These are phyloP conservation scores for Phalloptychus januarius DNA, from an alignment of 2,797 vertebrate species.

Conservation along the genomic window DNA sequence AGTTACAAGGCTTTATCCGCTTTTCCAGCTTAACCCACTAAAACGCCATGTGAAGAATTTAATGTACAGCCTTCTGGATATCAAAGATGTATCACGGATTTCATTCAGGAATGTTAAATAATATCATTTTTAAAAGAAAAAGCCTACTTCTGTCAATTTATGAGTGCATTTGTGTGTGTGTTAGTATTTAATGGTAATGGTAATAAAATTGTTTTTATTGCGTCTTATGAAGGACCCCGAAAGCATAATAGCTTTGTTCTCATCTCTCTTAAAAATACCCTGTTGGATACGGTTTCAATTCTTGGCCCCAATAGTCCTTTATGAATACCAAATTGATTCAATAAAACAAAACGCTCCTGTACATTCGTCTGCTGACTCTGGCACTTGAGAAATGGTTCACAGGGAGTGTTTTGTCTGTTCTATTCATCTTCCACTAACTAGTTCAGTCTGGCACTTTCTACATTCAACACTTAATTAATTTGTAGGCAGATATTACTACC, in stretches of 20 bases:
- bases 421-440: slow-evolving; percentile 24
- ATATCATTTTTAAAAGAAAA: slow-evolving; percentile 10
- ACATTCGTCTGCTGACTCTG: slow-evolving; percentile 61
- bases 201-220: slow-evolving; percentile 56
- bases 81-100: slow-evolving; percentile 43
- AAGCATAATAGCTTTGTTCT: slow-evolving; percentile 46
- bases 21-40: slow-evolving; percentile 71
- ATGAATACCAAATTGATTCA: slow-evolving; percentile 24
- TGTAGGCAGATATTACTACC: slow-evolving; percentile 26
- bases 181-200: slow-evolving; percentile 41
- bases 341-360: slow-evolving; percentile 42
- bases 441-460: slow-evolving; percentile 50
- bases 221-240: slow-evolving; percentile 33
- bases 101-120: slow-evolving; percentile 49
- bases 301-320: slow-evolving; percentile 15
- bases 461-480: slow-evolving; percentile 71
- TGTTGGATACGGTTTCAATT: slow-evolving; percentile 19
- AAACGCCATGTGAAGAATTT: slow-evolving; percentile 66
- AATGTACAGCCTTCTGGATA: slow-evolving; percentile 55
- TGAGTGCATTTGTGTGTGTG: background rate
- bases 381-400: slow-evolving; percentile 64
- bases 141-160: background rate
- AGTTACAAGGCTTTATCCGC: slow-evolving; percentile 70
- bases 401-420: slow-evolving; percentile 45
- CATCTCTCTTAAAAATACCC: slow-evolving; percentile 3